Evolutionary conservation across 2,888 invertebrate genomes (phyloP).

Genomic region (Pachycephus smyrnensis): DNA sequence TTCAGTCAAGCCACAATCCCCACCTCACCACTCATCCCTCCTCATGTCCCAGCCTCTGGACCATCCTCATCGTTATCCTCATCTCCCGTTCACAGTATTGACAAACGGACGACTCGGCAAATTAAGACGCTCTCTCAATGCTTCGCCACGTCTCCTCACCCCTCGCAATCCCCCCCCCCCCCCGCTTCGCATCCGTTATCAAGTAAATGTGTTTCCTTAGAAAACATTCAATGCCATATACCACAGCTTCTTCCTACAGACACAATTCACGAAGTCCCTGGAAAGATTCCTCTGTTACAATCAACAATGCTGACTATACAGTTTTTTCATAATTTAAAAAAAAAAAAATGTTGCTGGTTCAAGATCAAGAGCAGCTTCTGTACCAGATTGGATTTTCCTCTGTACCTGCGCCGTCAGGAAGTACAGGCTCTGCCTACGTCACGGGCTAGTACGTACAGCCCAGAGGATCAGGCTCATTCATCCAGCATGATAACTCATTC

Average conservation of each 20-base stretch:
- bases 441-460: neutral
- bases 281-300: neutral
- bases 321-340: neutral
- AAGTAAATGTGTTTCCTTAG: neutral
- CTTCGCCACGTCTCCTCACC: neutral
- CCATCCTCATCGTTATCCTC: neutral
- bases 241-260: neutral
- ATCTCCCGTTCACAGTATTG: neutral
- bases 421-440: neutral
- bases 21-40: neutral
- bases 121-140: neutral
- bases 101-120: neutral
- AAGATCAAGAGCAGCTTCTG: neutral
- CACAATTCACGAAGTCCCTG: neutral
- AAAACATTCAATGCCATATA: neutral
- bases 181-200: neutral
- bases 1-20: neutral
- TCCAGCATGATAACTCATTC: conserved; percentile 15
- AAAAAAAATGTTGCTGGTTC: neutral
- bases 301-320: neutral
- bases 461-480: conserved; percentile 11
- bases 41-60: neutral
- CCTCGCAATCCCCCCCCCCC: neutral
- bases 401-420: too few species aligned
- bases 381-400: neutral